Base-by-base conservation (phyloP, 2,888 invertebrate genomes). In the Lomographa bimaculata region DNA sequence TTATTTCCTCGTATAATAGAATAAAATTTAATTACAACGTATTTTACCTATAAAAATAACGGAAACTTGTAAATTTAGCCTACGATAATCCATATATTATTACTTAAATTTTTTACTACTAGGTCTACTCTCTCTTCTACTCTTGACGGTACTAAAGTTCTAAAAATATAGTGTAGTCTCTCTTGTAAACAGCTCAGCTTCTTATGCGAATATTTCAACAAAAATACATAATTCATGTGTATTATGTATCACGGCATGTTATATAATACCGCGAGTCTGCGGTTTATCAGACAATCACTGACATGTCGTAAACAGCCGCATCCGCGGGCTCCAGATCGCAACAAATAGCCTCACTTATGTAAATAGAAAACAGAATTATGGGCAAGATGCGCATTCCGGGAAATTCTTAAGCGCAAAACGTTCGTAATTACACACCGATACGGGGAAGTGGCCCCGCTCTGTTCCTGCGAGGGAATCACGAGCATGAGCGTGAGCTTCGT, bases 381-480 rank as follows among this genome's bases (percentile, higher is more conserved):
- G 49, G 40, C 40, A 47, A 47, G 45, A 46, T 38, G 47, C 48
- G 42, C 47, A 62, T 68, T 67, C 66, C 54, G 39, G 64, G 58
- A 65, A 71, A 59, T 57, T 57, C 58, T 62, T 59, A 48, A 58
- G 52, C 45, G 60, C 55, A 54, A 60, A 67, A 68, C 56, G 57
- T 57, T 61, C 52, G 60, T 67, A 74, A 77, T 76, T 76, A 76
- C 60, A 56, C 50, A 43, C 24, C 55, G 54, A 70, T 73, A 66
- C 65, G 59, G 52, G 59, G 66, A 75, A 74, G 41, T 53, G 47
- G 42, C 40, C 52, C 25, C 32, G 47, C 57, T 45, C 37, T 45
- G 45, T 58, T 59, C 60, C 62, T 58, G 51, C 50, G 58, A 41
- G 43, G 45, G 67, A 62, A 64, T 57, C 63, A 63, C 62, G 61